These are phyloP conservation scores for Crotophaga sulcirostris DNA, from an alignment of 2,113 vertebrate genomes.

Conservation along the genomic window DNA sequence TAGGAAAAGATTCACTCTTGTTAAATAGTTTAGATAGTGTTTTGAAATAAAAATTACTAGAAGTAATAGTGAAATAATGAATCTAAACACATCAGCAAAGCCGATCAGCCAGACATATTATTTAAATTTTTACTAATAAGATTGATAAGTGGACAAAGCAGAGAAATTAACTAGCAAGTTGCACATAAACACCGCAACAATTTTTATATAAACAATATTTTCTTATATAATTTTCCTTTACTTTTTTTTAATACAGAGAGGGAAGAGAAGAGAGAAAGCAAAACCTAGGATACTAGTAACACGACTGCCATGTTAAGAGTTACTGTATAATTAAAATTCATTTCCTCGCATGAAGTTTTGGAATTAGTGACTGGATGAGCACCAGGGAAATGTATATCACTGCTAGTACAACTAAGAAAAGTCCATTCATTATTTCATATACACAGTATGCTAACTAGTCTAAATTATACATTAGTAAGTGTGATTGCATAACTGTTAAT, in stretches of 20 bases:
- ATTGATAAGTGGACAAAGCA: background rate
- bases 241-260: background rate
- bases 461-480: background rate
- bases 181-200: background rate
- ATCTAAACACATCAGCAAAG: background rate
- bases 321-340: background rate
- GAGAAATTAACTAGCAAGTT: background rate
- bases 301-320: background rate
- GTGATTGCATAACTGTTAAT: background rate
- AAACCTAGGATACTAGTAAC: background rate
- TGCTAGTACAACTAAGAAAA: background rate
- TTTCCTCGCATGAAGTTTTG: background rate
- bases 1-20: background rate
- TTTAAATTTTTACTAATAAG: background rate
- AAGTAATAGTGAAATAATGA: background rate
- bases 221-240: background rate
- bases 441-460: background rate
- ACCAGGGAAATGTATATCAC: background rate
- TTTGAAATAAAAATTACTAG: background rate
- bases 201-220: background rate
- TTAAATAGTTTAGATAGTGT: background rate
- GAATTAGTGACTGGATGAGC: background rate
- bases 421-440: background rate
- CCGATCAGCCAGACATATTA: background rate
- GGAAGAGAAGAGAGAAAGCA: background rate